phyloP scores from a whole-genome alignment of 2,797 vertebrate species.

The Syngnathus acus region DNA sequence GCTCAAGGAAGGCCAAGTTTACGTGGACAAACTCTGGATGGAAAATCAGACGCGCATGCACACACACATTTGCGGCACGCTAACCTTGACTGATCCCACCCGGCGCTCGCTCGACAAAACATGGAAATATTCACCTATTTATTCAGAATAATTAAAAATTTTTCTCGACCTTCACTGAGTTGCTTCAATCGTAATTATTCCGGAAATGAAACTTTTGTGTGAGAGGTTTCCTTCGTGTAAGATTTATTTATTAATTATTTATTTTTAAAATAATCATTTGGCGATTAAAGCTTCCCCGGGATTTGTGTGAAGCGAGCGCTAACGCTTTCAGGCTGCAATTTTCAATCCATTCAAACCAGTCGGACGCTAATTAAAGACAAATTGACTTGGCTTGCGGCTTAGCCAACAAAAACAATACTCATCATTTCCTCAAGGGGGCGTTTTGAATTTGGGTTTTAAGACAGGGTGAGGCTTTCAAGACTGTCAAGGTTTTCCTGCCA shows the following conservation, averaged over 20 bases:
- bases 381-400: not conserved
- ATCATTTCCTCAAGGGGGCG: not conserved
- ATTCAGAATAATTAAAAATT: not conserved
- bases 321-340: not conserved
- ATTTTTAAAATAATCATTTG: not conserved
- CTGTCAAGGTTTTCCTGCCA: too few species aligned
- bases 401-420: not conserved
- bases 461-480: not conserved
- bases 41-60: constrained; percentile 6
- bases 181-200: not conserved
- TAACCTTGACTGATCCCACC: constrained; percentile 2
- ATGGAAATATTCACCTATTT: not conserved
- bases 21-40: constrained; percentile 18
- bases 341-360: not conserved
- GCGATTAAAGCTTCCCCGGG: not conserved
- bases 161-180: not conserved
- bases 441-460: too few species aligned
- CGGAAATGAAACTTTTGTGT: not conserved
- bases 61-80: not conserved
- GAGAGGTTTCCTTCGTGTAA: not conserved
- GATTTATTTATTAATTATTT: not conserved
- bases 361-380: not conserved
- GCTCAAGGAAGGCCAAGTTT: constrained; percentile 54
- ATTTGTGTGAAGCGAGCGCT: not conserved
- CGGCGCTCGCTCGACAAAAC: not conserved